phyloP scores from a whole-genome alignment of 2,797 vertebrate species.

The Microcaecilia unicolor region DNA sequence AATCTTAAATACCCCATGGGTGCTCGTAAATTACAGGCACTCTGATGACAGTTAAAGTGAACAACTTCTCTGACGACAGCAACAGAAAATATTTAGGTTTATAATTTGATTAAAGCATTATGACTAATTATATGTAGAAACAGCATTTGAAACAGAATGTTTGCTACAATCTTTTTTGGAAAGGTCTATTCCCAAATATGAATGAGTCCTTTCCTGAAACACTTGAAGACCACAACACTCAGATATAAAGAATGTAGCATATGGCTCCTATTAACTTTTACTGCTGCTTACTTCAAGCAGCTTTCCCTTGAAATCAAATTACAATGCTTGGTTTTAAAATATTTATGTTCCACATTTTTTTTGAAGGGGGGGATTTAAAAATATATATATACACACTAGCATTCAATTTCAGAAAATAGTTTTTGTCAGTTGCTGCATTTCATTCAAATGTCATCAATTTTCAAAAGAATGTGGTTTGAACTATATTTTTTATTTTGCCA shows the following conservation, averaged over 20 bases:
- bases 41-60: conserved; percentile 10
- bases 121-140: conserved; percentile 4
- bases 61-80: conserved; percentile 5
- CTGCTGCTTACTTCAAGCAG: conserved; percentile 18
- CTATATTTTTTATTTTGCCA: neutral
- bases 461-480: neutral
- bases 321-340: conserved; percentile 30
- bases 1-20: conserved; percentile 10
- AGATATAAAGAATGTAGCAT: conserved; percentile 4
- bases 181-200: conserved; percentile 8
- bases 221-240: conserved; percentile 10
- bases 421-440: conserved; percentile 23
- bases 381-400: conserved; percentile 25
- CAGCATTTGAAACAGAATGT: conserved; percentile 13
- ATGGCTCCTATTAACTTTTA: conserved; percentile 29
- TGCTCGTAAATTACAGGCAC: conserved; percentile 7
- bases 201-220: neutral
- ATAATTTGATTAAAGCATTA: conserved; percentile 13
- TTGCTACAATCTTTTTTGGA: conserved; percentile 3
- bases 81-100: conserved; percentile 12
- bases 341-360: conserved; percentile 35
- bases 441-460: conserved; percentile 8
- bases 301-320: conserved; percentile 38
- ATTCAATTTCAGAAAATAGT: conserved; percentile 15
- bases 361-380: too few species aligned